phyloP scores from a whole-genome alignment of 2,888 invertebrate species.

The Psylliodes chrysocephalus region DNA sequence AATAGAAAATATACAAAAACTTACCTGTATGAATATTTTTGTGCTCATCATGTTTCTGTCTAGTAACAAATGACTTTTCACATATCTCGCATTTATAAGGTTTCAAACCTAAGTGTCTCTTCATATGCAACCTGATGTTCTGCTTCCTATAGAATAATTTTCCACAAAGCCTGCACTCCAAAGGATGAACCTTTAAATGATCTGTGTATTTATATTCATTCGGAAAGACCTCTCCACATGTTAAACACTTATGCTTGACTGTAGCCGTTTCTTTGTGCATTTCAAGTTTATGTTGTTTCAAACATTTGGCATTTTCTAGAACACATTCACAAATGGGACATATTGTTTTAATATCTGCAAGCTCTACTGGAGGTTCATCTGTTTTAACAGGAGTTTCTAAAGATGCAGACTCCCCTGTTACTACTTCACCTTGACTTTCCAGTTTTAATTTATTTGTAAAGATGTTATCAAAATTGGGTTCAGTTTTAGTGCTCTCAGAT shows the following conservation, averaged over 20 bases:
- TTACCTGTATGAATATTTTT: conserved; percentile 78
- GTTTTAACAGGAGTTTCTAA: conserved; percentile 35
- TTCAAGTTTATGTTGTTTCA: conserved; percentile 65
- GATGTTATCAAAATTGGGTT: conserved; percentile 62
- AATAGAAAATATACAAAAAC: too few species aligned
- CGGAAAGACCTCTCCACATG: conserved; percentile 74
- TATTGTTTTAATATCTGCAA: conserved; percentile 45
- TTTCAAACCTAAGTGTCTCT: conserved; percentile 81
- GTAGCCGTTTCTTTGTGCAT: conserved; percentile 64
- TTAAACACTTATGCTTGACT: conserved; percentile 66
- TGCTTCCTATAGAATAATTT: conserved; percentile 79
- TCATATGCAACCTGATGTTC: conserved; percentile 81
- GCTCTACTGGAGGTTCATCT: conserved; percentile 34
- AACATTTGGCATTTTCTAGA: conserved; percentile 52
- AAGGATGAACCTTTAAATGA: conserved; percentile 82
- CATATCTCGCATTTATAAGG: conserved; percentile 77
- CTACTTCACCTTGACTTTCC: conserved; percentile 50
- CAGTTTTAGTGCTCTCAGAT: conserved; percentile 55
- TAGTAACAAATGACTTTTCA: conserved; percentile 83
- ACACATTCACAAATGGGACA: conserved; percentile 57
- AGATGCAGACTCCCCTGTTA: conserved; percentile 56
- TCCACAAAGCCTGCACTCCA: conserved; percentile 85
- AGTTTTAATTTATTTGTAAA: conserved; percentile 59
- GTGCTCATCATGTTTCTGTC: conserved; percentile 84
- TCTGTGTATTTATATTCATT: conserved; percentile 76